These are phyloP conservation scores for Mormyrus hasselquistii DNA, from an alignment of 2,797 vertebrate genomes.

Conservation along the genomic window DNA sequence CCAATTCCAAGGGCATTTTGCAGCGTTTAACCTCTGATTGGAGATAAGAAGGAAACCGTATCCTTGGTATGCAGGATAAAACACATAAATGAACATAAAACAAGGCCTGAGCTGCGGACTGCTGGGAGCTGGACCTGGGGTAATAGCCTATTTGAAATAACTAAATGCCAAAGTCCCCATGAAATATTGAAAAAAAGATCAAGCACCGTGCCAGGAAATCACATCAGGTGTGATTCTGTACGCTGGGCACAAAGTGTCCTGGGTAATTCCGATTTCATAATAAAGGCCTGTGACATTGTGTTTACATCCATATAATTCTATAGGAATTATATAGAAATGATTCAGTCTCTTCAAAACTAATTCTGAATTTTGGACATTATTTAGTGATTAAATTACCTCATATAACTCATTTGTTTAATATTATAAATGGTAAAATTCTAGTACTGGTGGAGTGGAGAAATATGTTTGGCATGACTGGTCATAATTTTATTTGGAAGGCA, in stretches of 20 bases:
- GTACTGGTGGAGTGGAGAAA: not conserved
- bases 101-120: not conserved
- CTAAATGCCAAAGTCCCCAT: not conserved
- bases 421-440: not conserved
- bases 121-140: not conserved
- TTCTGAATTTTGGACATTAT: not conserved
- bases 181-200: slow-evolving; percentile 7
- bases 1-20: slow-evolving; percentile 10
- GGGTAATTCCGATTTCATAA: slow-evolving; percentile 13
- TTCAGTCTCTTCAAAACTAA: not conserved
- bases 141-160: slow-evolving; percentile 13
- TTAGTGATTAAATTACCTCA: not conserved
- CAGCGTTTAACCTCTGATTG: slow-evolving; percentile 4
- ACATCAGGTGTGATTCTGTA: not conserved
- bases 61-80: not conserved
- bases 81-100: slow-evolving; percentile 14
- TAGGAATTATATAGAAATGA: not conserved
- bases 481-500: not conserved
- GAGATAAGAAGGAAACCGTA: not conserved
- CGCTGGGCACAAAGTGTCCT: not conserved
- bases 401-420: not conserved
- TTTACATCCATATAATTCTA: not conserved
- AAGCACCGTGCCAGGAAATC: not conserved
- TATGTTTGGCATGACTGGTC: not conserved
- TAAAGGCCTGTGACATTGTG: not conserved